phyloP scores from a whole-genome alignment of 2,797 vertebrate genomes.

The Enteromius afrohamiltoni region DNA sequence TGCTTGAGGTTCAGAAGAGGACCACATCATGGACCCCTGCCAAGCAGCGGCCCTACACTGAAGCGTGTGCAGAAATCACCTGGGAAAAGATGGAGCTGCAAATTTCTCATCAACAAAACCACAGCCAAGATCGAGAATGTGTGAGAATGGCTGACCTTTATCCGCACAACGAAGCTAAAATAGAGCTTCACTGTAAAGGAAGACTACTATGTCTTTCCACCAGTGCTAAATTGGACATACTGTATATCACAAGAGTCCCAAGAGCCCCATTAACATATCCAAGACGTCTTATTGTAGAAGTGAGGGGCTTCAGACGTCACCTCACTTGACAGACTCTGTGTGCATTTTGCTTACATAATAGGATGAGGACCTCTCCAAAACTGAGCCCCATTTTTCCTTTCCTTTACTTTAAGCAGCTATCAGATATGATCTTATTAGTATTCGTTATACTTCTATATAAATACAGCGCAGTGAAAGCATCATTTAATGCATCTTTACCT shows the following conservation, averaged over 20 bases:
- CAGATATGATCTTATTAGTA: background rate
- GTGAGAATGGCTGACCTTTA: conserved; percentile 33
- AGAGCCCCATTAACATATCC: conserved; percentile 64
- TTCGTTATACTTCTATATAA: background rate
- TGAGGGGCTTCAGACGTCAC: conserved; percentile 60
- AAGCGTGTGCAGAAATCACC: conserved; percentile 38
- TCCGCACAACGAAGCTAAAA: conserved; percentile 25
- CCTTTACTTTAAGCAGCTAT: background rate
- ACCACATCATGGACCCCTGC: conserved; percentile 44
- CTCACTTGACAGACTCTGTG: conserved; percentile 52
- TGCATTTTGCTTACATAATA: conserved; percentile 61
- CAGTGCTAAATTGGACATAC: conserved; percentile 69
- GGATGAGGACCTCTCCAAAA: conserved; percentile 35
- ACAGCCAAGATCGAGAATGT: conserved; percentile 14
- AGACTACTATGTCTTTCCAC: conserved; percentile 18
- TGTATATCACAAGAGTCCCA: conserved; percentile 66
- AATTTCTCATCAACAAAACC: conserved; percentile 32
- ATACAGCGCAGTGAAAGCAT: background rate
- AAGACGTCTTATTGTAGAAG: conserved; percentile 58
- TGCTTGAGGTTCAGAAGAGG: conserved; percentile 52
- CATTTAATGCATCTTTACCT: background rate
- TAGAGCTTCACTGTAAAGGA: conserved; percentile 24
- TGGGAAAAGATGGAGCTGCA: conserved; percentile 52
- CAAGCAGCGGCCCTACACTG: conserved; percentile 24
- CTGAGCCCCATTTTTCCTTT: background rate